phyloP scores from a whole-genome alignment of 2,113 vertebrate species.

The Sceloporus undulatus region DNA sequence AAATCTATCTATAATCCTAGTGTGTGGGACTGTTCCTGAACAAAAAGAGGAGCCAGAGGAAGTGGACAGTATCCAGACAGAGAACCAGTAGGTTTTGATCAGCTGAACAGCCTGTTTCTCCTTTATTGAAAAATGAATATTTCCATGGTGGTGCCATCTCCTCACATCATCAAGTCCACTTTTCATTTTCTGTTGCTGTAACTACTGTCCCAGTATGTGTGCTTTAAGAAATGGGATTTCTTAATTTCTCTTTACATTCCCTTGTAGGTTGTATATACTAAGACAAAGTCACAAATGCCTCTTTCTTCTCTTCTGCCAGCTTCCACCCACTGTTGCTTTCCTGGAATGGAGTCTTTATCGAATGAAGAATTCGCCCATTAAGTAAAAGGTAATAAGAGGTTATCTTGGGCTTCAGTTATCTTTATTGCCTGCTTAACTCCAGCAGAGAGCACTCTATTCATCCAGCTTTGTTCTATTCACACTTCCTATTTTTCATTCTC shows the following conservation, averaged over 20 bases:
- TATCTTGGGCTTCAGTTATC: neutral
- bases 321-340: slow-evolving; percentile 26
- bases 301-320: slow-evolving; percentile 7
- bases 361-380: neutral
- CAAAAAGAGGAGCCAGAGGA: no score
- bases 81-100: no score
- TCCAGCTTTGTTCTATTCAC: neutral
- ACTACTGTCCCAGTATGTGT: slow-evolving; percentile 39
- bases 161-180: no score
- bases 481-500: slow-evolving; percentile 13
- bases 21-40: no score
- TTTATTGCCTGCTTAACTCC: slow-evolving; percentile 11
- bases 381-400: neutral
- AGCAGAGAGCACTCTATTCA: neutral
- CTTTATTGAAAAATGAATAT: neutral
- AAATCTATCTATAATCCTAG: no score
- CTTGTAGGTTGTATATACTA: neutral
- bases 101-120: neutral
- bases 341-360: slow-evolving; percentile 41
- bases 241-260: slow-evolving; percentile 33
- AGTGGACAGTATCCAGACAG: no score
- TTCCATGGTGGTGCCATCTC: neutral
- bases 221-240: slow-evolving; percentile 43
- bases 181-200: slow-evolving; percentile 17
- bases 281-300: slow-evolving; percentile 2